Conservation (phyloP, 2,113 vertebrate genomes). For the Phylloscopus trochilus region DNA sequence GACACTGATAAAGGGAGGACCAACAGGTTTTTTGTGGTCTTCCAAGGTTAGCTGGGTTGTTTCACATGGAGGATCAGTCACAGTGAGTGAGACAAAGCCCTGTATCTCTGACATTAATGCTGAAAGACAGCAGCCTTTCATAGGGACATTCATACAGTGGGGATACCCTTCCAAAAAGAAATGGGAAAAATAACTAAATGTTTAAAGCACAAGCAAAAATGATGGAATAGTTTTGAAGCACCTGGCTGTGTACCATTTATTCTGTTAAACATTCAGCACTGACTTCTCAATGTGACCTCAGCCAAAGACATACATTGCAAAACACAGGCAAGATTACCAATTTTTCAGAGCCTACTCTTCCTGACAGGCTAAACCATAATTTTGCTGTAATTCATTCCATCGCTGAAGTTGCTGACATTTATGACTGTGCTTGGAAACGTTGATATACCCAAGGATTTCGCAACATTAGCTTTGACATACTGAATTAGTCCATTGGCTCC, state of each 20-base stretch:
- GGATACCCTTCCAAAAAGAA: neutral
- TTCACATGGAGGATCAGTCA: neutral
- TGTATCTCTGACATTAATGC: neutral
- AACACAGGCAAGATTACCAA: neutral
- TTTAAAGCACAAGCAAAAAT: neutral
- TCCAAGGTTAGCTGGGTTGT: neutral
- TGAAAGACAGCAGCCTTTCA: neutral
- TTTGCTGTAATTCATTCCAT: neutral
- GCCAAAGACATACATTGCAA: neutral
- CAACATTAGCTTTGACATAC: neutral
- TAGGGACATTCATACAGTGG: neutral
- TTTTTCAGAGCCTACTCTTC: neutral
- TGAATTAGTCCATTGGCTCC: neutral
- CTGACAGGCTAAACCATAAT: constrained; percentile 1
- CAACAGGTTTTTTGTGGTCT: fast-evolving
- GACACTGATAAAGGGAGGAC: neutral
- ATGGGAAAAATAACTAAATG: neutral
- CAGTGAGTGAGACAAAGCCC: neutral
- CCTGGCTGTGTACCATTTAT: neutral
- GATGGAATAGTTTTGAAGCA: neutral
- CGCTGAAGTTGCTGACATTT: neutral
- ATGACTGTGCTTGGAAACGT: neutral
- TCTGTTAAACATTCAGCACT: neutral
- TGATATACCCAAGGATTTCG: neutral
- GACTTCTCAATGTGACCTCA: neutral